Base-by-base conservation (phyloP, 2,797 vertebrate genomes). In the Premnoplex brunnescens region DNA sequence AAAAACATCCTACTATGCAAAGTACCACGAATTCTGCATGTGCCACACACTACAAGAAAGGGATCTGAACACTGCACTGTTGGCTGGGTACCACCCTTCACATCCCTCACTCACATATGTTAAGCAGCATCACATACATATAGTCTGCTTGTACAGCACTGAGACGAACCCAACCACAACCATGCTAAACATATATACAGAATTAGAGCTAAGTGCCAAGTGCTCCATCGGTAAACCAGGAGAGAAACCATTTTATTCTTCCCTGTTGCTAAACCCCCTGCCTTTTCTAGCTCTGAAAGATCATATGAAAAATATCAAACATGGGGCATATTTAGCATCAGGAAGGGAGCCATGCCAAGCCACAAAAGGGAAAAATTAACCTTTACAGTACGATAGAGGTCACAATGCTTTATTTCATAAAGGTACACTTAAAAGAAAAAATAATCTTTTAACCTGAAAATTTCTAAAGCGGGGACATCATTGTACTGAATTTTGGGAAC, bases 21-120 rank as follows among this genome's bases (percentile, higher is more conserved):
- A 75, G 34, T 17, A 62, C 19, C 6, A 2, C 6, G n/a, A 55
- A 80, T 44, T 34, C 73, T 44, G 36, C 58, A 37, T 0, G 0
- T 55, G 82, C 67, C 51, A 74, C 44, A 14, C 0, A 2, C 1
- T 1, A 12, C 36, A 34, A 41, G 43, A 63, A 60, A 75, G 24
- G 48, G 44, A 75, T 15, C 59, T 26, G 16, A 75, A 64, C 15
- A 3, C 27, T 10, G 34, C n/a, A 15, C 10, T 10, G 0, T 1
- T 52, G 28, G n/a, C 23, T 16, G 13, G 22, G 18, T 22, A 34
- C 32, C 5, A 18, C 10, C 24, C 34, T 22, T 69, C 37, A 5
- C 26, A 18, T 10, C 26, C 19, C 39, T 87, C 83, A 32, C 22
- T 64, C 37, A 3, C 16, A 21, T 5, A 34, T 43, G 51, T 49